These are phyloP conservation scores for Cherax quadricarinatus DNA, from an alignment of 1,140 invertebrate genomes.

Conservation along the genomic window DNA sequence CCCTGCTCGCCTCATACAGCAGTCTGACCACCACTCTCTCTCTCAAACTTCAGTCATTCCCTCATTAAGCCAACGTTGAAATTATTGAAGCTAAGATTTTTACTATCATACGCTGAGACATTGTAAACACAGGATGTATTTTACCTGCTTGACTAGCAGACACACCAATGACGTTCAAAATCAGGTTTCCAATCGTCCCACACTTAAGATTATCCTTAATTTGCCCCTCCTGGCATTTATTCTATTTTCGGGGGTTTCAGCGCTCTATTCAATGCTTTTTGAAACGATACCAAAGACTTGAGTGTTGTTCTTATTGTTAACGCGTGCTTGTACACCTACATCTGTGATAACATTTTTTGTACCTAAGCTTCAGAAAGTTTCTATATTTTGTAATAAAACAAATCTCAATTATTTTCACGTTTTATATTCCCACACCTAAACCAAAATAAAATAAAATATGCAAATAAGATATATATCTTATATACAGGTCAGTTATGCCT, in stretches of 20 bases:
- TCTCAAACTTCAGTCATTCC: background rate
- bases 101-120: background rate
- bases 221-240: background rate
- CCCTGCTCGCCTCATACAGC: constrained; percentile 60
- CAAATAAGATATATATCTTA: too few relatives aligned
- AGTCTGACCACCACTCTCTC: constrained; percentile 28
- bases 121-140: background rate
- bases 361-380: constrained; percentile 57
- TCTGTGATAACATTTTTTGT: constrained; percentile 63
- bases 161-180: background rate
- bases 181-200: background rate
- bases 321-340: constrained; percentile 13
- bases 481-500: too few relatives aligned
- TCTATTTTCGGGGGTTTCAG: background rate
- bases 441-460: background rate
- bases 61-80: background rate
- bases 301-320: constrained; percentile 36
- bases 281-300: constrained; percentile 61
- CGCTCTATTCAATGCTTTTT: constrained; percentile 8
- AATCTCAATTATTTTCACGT: background rate
- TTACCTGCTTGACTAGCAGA: background rate
- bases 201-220: background rate
- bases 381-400: constrained; percentile 68
- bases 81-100: background rate
- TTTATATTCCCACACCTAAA: background rate